Evolutionary conservation across 1,140 invertebrate species (phyloP).

Genomic region (Leptonema lineaticorne): DNA sequence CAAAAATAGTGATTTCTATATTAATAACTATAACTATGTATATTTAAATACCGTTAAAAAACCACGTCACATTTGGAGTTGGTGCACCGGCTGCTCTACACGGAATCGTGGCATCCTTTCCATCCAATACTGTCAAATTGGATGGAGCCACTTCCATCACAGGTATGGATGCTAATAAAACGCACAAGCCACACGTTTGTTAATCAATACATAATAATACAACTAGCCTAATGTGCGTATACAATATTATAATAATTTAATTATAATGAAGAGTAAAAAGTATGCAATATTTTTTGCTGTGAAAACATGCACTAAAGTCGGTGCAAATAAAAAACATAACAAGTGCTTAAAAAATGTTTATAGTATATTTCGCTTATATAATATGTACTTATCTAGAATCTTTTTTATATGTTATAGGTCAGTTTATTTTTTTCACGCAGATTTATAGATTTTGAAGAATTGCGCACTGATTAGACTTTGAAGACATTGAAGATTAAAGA

Average conservation of each 20-base stretch:
- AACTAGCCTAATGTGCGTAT: constrained; percentile 26
- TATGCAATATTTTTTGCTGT: too few species aligned
- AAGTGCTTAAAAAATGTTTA: too few species aligned
- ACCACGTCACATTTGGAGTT: constrained; percentile 88
- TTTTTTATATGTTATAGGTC: too few species aligned
- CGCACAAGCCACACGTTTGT: constrained; percentile 49
- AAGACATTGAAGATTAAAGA: too few species aligned
- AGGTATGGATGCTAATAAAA: constrained; percentile 74
- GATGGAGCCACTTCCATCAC: constrained; percentile 78
- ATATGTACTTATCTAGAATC: too few species aligned
- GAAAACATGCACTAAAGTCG: constrained; percentile 41
- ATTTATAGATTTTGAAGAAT: too few species aligned
- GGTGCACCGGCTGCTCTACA: constrained; percentile 89
- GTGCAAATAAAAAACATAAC: not conserved
- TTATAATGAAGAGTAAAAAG: too few species aligned
- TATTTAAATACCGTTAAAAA: constrained; percentile 76
- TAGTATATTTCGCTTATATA: too few species aligned
- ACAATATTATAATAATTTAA: constrained; percentile 23
- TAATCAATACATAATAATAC: constrained; percentile 36
- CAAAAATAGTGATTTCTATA: too few species aligned
- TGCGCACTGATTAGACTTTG: too few species aligned
- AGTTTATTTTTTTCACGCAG: too few species aligned
- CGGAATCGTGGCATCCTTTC: constrained; percentile 83
- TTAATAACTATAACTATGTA: too few species aligned
- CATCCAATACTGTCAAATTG: constrained; percentile 87